These are phyloP conservation scores for Probosciger aterrimus DNA, from an alignment of 2,113 vertebrate genomes.

Conservation along the genomic window DNA sequence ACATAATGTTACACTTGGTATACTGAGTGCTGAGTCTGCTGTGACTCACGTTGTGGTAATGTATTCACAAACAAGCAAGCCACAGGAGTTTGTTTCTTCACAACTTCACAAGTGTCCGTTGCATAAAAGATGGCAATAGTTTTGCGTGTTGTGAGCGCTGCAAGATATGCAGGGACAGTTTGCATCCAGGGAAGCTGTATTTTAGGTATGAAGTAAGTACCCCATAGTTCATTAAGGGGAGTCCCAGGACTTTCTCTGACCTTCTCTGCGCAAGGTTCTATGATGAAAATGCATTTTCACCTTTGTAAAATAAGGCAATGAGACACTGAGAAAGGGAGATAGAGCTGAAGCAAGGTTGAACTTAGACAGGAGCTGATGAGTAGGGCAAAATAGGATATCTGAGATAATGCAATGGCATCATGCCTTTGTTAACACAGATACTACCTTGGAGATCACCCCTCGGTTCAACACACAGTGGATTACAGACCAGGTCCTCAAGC, in stretches of 20 bases:
- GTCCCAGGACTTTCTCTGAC: background rate
- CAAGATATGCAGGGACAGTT: background rate
- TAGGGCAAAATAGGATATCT: background rate
- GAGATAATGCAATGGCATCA: background rate
- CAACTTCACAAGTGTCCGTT: background rate
- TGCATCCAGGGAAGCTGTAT: background rate
- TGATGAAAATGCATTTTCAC: rapidly evolving
- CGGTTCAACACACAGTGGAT: background rate
- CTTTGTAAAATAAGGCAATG: background rate
- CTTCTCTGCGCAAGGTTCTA: background rate
- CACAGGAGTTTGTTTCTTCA: background rate
- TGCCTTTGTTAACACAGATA: background rate
- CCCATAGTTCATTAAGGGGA: background rate
- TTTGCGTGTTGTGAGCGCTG: background rate
- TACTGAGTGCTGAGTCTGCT: background rate
- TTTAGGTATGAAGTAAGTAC: background rate
- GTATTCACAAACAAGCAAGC: background rate
- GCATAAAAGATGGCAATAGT: background rate
- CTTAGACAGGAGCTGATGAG: background rate
- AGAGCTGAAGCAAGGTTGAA: background rate
- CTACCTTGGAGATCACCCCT: background rate
- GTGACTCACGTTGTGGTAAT: background rate
- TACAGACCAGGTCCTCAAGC: background rate
- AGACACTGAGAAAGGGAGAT: rapidly evolving
- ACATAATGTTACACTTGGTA: rapidly evolving